Evolutionary conservation across 2,888 invertebrate genomes (phyloP).

Genomic region (Tetragonula carbonaria): DNA sequence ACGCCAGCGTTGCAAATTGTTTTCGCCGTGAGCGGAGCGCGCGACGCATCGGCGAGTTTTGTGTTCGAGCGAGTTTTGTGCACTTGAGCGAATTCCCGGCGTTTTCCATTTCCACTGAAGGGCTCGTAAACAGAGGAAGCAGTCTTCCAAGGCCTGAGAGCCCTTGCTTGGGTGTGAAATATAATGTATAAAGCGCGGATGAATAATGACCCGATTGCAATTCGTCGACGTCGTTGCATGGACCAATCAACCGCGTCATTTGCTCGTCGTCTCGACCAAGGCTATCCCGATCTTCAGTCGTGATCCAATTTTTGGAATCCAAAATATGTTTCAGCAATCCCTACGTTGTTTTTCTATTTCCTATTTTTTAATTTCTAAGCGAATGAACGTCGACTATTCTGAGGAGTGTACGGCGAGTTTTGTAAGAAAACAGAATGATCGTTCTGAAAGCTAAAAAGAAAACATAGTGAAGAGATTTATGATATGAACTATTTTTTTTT

Average conservation of each 20-base stretch:
- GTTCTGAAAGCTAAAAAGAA: too few relatives aligned
- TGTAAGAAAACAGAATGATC: background rate
- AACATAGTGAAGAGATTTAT: too few relatives aligned
- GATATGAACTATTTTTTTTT: too few relatives aligned
- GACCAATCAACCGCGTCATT: slow-evolving; percentile 20
- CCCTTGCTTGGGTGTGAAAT: slow-evolving; percentile 62
- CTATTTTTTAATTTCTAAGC: background rate
- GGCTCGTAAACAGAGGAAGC: slow-evolving; percentile 59
- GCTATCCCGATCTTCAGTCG: slow-evolving; percentile 5
- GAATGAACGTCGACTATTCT: background rate
- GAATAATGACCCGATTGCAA: slow-evolving; percentile 60
- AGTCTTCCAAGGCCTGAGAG: slow-evolving; percentile 8
- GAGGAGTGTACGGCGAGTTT: background rate
- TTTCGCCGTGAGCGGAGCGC: slow-evolving; percentile 52
- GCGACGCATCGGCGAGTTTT: slow-evolving; percentile 47
- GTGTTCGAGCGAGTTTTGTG: slow-evolving; percentile 26
- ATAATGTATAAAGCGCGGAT: slow-evolving; percentile 66
- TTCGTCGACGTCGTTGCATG: slow-evolving; percentile 26
- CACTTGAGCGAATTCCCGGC: slow-evolving; percentile 63
- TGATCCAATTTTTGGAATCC: slow-evolving; percentile 11
- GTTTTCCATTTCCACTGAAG: slow-evolving; percentile 68
- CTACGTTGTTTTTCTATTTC: background rate
- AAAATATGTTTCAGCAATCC: background rate
- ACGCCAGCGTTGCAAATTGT: slow-evolving; percentile 61
- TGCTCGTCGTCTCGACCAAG: background rate